Percentiles rank a stretch among this genome's conserved stretches.
phyloP scores from a whole-genome alignment of 1,140 invertebrate species.

The Aethina tumida region DNA sequence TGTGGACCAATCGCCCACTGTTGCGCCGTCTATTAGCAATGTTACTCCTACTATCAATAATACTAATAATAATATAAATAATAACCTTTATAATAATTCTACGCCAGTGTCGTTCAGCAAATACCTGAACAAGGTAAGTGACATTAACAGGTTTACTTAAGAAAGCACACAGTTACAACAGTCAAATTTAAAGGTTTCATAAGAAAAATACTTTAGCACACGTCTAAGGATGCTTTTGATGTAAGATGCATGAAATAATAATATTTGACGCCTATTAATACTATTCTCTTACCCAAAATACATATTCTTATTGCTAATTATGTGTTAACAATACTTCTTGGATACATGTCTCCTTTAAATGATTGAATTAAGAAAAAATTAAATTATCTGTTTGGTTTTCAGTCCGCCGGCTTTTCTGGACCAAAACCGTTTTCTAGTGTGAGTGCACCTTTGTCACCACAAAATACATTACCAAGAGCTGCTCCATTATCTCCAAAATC shows the following conservation, averaged over 20 bases:
- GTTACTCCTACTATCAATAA: slow-evolving; percentile 14
- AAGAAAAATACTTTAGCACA: too few species aligned
- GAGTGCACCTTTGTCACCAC: slow-evolving; percentile 34
- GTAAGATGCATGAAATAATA: too few species aligned
- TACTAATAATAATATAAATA: slow-evolving; percentile 19
- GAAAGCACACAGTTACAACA: too few species aligned
- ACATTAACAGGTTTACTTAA: too few species aligned
- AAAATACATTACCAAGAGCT: slow-evolving; percentile 35
- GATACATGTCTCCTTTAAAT: too few species aligned
- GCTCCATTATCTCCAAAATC: slow-evolving; percentile 37
- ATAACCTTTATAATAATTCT: slow-evolving; percentile 15
- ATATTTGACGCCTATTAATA: too few species aligned
- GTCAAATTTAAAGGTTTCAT: too few species aligned
- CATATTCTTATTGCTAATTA: too few species aligned
- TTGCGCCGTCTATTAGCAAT: slow-evolving; percentile 5
- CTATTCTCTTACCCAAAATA: too few species aligned
- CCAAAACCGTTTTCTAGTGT: slow-evolving; percentile 51
- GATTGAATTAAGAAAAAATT: not conserved
- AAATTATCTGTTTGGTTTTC: slow-evolving; percentile 1
- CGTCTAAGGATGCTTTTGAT: too few species aligned
- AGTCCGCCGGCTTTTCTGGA: slow-evolving; percentile 9
- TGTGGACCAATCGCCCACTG: too few species aligned
- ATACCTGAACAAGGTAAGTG: slow-evolving; percentile 25
- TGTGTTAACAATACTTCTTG: too few species aligned
- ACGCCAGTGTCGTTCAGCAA: slow-evolving; percentile 23